Conservation (phyloP, 2,113 vertebrate genomes). For the human region GRCh38 chr4:67790501-67791000, state of each 20-base stretch:
- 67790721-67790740: neutral
- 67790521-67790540: neutral
- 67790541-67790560: neutral
- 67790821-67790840: neutral
- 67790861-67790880: neutral
- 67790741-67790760: neutral
- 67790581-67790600: neutral
- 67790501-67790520: neutral
- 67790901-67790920: neutral
- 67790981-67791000: neutral
- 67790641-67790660: neutral
- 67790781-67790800: neutral
- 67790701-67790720: neutral
- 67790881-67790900: neutral
- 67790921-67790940: neutral
- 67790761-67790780: neutral
- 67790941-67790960: neutral
- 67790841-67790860: neutral
- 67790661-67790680: neutral
- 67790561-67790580: neutral
- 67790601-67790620: neutral
- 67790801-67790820: neutral
- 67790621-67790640: neutral
- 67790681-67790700: slow-evolving; percentile 14
- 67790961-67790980: neutral